Conservation (phyloP, 2,797 vertebrate species). For the Vultur gryphus region DNA sequence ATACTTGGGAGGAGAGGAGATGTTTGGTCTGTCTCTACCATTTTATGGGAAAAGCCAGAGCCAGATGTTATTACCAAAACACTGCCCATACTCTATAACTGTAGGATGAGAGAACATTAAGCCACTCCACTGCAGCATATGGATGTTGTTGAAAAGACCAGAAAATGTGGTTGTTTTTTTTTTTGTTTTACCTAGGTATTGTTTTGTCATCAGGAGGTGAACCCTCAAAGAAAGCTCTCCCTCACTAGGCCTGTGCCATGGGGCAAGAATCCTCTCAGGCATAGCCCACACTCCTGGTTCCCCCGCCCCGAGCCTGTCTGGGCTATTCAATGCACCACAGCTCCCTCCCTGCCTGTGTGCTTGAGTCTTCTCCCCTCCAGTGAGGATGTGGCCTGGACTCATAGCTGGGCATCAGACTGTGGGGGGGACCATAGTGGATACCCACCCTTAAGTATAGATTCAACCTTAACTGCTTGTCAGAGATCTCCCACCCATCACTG, state of each 20-base stretch:
- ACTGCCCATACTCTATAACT: background rate
- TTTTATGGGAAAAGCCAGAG: background rate
- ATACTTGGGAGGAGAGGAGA: background rate
- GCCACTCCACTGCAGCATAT: background rate
- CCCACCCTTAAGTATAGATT: background rate
- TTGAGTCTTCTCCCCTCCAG: background rate
- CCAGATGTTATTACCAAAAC: background rate
- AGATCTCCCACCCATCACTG: background rate
- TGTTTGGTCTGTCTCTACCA: background rate
- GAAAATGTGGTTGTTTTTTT: background rate
- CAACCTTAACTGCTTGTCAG: background rate
- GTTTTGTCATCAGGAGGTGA: background rate
- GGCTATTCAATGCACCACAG: background rate
- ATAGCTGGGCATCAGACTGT: background rate
- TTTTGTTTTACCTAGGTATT: background rate
- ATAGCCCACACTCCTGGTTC: background rate
- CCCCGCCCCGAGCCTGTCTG: background rate
- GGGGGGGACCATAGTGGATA: background rate
- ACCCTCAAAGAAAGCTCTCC: background rate
- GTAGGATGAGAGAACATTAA: background rate
- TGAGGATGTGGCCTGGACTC: background rate
- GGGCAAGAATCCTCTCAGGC: background rate
- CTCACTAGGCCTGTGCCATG: background rate
- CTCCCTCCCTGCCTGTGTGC: background rate
- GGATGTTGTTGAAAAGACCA: background rate